These are phyloP conservation scores for Cydia fagiglandana DNA, from an alignment of 1,140 invertebrate genomes.

Conservation along the genomic window DNA sequence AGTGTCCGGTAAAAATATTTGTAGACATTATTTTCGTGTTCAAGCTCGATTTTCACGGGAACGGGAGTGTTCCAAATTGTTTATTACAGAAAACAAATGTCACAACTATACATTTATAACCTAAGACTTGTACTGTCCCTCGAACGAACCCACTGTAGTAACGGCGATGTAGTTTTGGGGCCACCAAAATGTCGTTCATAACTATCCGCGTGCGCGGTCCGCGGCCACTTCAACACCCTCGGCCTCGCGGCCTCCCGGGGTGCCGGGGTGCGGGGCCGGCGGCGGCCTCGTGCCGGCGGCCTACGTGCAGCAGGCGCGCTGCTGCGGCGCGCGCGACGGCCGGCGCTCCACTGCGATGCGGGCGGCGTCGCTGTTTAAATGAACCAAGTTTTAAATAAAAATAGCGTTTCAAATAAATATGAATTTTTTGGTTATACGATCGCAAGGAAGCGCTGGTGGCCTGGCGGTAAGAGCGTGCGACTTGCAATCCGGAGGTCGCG, in stretches of 20 bases:
- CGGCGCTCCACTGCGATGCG: constrained; percentile 76
- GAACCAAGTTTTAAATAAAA: neutral
- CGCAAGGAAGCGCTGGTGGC: no score
- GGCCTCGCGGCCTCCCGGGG: neutral
- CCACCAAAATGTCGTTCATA: neutral
- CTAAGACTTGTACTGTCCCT: neutral
- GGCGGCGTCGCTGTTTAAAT: constrained; percentile 61
- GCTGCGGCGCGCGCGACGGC: constrained; percentile 66
- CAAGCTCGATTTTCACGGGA: no score
- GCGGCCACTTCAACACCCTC: neutral
- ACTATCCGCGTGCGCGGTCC: neutral
- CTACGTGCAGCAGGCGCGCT: constrained; percentile 74
- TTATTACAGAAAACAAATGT: no score
- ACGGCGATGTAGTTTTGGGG: neutral
- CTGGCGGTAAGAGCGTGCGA: no score
- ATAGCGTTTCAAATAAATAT: no score
- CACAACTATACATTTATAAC: neutral
- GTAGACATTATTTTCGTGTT: neutral
- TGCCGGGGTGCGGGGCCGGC: neutral
- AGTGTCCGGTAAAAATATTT: neutral
- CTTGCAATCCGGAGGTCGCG: no score
- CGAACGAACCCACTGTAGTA: neutral
- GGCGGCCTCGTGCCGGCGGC: constrained; percentile 13
- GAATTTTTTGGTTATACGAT: no score
- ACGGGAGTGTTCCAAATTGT: no score